Conservation (phyloP, 2,113 vertebrate species). For the Elephas maximus region DNA sequence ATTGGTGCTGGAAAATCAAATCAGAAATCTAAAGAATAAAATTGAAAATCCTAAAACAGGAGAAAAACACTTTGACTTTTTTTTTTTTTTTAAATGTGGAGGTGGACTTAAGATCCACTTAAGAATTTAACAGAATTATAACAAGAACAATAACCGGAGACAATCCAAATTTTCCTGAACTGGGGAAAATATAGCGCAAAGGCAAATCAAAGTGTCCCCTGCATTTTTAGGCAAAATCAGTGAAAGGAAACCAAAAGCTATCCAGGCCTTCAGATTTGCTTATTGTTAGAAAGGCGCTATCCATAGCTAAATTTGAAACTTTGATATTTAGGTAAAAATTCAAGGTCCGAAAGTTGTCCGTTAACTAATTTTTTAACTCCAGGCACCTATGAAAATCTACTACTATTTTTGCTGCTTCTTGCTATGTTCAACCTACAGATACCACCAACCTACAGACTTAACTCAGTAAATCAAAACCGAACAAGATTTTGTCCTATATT, state of each 20-base stretch:
- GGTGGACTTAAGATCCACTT: not conserved
- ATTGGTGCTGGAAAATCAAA: conserved; percentile 5
- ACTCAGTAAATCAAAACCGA: not conserved
- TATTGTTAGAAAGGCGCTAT: not conserved
- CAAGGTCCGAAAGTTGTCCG: not conserved
- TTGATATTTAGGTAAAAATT: not conserved
- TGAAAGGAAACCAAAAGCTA: not conserved
- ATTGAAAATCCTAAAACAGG: not conserved
- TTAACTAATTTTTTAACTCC: not conserved
- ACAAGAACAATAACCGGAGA: not conserved
- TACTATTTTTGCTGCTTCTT: not conserved
- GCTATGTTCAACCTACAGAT: not conserved
- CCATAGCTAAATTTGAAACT: not conserved
- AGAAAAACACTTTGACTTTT: not conserved
- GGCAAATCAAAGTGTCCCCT: not conserved
- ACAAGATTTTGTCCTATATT: not conserved
- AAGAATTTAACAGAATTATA: not conserved
- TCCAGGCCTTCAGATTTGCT: not conserved
- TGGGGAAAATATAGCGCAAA: not conserved
- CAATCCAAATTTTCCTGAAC: not conserved
- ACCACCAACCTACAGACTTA: not conserved
- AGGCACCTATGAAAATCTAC: not conserved
- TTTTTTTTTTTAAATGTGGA: not conserved
- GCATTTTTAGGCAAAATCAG: not conserved
- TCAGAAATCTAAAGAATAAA: not conserved